Conservation (phyloP, 2,797 vertebrate genomes). For the Alauda arvensis region DNA sequence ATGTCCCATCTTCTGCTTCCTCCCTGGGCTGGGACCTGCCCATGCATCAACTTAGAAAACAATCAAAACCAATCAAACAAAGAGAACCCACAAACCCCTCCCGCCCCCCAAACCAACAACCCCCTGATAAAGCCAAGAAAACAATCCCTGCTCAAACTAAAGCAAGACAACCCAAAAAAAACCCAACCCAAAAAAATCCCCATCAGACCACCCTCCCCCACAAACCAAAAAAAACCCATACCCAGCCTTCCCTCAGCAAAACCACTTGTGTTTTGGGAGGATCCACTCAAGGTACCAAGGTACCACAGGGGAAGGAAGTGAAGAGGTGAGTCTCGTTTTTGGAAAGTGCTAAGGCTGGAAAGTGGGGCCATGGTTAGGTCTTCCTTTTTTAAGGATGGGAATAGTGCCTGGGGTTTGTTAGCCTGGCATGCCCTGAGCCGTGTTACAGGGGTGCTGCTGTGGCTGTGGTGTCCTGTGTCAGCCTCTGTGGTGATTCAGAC, state of each 20-base stretch:
- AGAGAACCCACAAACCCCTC: background rate
- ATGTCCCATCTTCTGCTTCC: background rate
- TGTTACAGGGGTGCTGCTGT: background rate
- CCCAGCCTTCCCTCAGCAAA: background rate
- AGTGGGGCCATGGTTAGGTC: fast-evolving
- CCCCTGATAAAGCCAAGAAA: background rate
- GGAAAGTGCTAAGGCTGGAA: background rate
- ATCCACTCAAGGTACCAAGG: background rate
- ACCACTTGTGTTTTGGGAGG: background rate
- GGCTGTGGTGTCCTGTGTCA: background rate
- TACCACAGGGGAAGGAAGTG: background rate
- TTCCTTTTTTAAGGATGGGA: background rate
- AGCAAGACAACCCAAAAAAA: background rate
- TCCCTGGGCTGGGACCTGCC: background rate
- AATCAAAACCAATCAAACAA: background rate
- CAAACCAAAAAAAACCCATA: background rate
- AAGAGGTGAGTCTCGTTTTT: background rate
- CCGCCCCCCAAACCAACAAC: background rate
- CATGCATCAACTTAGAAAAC: background rate
- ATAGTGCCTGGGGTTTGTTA: background rate
- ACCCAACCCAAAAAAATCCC: fast-evolving
- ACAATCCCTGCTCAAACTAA: fast-evolving
- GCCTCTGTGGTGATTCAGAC: background rate
- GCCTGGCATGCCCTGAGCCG: background rate
- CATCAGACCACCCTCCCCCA: background rate